Evolutionary conservation across 2,113 vertebrate species (phyloP).

Genomic region (Percopsis transmontana): DNA sequence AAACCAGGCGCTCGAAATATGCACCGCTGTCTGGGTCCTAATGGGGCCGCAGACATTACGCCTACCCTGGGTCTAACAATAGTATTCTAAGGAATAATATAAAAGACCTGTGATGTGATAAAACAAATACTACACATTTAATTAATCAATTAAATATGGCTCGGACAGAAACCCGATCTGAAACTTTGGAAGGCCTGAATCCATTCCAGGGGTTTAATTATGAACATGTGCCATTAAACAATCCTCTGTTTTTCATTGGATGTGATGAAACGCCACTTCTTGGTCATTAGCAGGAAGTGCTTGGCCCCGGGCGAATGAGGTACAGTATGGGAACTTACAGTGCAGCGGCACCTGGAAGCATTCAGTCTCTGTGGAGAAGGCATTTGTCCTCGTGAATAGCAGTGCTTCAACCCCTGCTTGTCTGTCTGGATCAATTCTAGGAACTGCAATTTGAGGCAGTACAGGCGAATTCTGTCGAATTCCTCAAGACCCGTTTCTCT

Average conservation of each 20-base stretch:
- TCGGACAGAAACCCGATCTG: not conserved
- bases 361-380: not conserved
- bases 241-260: constrained; percentile 1
- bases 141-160: not conserved
- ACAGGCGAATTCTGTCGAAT: not conserved
- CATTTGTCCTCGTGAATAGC: not conserved
- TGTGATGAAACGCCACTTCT: constrained; percentile 11
- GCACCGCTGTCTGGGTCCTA: not conserved
- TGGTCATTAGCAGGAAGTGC: not conserved
- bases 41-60: not conserved
- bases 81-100: not conserved
- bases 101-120: not conserved
- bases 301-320: not conserved
- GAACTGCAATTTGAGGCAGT: not conserved
- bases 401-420: not conserved
- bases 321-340: not conserved
- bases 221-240: not conserved
- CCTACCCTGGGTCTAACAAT: not conserved
- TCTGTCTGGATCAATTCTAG: not conserved
- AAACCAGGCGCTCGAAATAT: not conserved
- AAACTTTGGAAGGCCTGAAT: not conserved
- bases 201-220: not conserved
- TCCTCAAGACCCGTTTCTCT: not conserved
- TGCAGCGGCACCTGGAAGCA: not conserved
- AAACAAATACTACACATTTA: not conserved